Base-by-base conservation (phyloP, 2,113 vertebrate species). In the Sander vitreus region DNA sequence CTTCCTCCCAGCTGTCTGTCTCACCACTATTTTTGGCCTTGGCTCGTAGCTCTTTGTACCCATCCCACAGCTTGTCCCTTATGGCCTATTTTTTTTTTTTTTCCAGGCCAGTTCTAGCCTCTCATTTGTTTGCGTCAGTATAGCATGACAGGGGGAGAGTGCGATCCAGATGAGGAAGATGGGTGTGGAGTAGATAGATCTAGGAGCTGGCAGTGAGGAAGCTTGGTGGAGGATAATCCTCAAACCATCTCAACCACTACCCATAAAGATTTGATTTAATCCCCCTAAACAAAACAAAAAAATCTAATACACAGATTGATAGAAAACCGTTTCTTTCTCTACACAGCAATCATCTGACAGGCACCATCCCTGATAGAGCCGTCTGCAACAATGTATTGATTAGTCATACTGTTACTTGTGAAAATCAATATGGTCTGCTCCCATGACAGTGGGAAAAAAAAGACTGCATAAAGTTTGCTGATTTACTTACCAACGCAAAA, bases 341-440 rank as follows among this genome's bases (percentile, higher is more conserved):
- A 23, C 1, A 45, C 43, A 50, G 50, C 39, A 23, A 33, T 77
- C 62, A 58, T 76, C 55, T 81, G 69, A 78, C 55, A 36, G 39
- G 9, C 70, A 69, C 9, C 39, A 79, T n/a, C 53, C 12, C 60
- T 39, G 5, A 36, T 33, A n/a, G 15, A 65, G 54, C 23, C 23
- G 5, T 19, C 19, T 48, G 16, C 47, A 50, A 57, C 60, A 81
- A 63, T 78, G 14, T 73, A n/a, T 50, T 3, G n/a, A 59, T 81
- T 59, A 33, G 59, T 86, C 75, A 74, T 21, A 76, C 59, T 73
- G 39, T 33, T 73, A 12, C 36, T 43, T 54, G 75, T 78, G 70
- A 81, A 71, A 78, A 78, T 81, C 21, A 43, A 65, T 77, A 30
- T 27, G 16, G 12, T 16, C 74, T 21, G 27, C 68, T 80, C 71